Base-by-base conservation (phyloP, 2,888 invertebrate genomes). In the Lasioglossum villosulum region DNA sequence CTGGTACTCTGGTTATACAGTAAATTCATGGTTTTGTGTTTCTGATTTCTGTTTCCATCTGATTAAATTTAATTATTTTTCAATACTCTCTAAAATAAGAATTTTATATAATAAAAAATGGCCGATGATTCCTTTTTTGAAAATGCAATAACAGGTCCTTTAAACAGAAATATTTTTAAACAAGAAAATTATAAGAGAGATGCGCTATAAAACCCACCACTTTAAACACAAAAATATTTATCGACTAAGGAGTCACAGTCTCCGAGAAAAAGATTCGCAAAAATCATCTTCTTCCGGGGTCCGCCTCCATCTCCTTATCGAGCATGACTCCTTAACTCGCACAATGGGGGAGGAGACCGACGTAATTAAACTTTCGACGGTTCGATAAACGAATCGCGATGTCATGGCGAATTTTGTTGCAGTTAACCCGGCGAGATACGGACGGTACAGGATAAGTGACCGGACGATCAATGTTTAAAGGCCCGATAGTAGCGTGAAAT, bases 391-490 rank as follows among this genome's bases (percentile, higher is more conserved):
- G 72, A 81, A 81, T 76, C 30, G 52, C 42, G 34, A 81, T n/a
- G 8, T 8, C 2, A 14, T 10, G 34, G 34, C 34, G 34, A 45
- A 66, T 80, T 81, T 45, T 23, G 66, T 76, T 45, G 76, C 66
- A 52, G 48, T 82, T 74, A 70, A 78, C 74, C 45, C 77, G 30
- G 30, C 30, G 68, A 30, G 68, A 48, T 45, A 56, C 37, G 23
- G 6, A 74, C 12, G 48, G 0, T 12, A 59, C 37, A 5, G 23
- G 39, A 68, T 59, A 83, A 83, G 59, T 78, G 78, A 78, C 56
- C 68, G 78, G 52, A 19, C 68, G 66, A 78, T 86, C 30, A 45
- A 78, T 78, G 75, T 78, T 83, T 87, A 75, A 73, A 78, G 72
- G 63, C 4, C 42, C 75, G 78, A 84, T 68, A 74, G 45, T 52